Evolutionary conservation across 2,888 invertebrate species (phyloP).

Genomic region (Phengaris alcon): DNA sequence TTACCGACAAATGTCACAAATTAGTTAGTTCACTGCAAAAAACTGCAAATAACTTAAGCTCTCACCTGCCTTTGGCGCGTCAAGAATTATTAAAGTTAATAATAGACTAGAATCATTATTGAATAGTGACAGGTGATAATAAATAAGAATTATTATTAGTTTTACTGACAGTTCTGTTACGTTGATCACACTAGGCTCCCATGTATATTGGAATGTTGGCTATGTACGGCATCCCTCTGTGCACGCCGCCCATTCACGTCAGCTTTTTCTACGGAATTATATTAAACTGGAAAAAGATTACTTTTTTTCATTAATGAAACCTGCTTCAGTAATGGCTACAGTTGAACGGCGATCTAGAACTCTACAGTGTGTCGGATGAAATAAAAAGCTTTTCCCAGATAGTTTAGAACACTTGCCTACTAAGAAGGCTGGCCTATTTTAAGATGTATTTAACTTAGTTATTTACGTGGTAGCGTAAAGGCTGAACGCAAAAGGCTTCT

Average conservation of each 20-base stretch:
- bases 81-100: not conserved
- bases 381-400: not conserved
- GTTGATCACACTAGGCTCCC: slow-evolving; percentile 40
- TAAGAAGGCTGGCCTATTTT: too few species aligned
- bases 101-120: not conserved
- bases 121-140: not conserved
- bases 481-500: too few species aligned
- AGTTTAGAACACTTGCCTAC: not conserved
- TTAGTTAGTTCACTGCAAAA: not conserved
- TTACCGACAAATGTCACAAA: not conserved
- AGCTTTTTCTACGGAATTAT: slow-evolving; percentile 16
- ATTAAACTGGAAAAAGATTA: slow-evolving; percentile 13
- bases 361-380: not conserved
- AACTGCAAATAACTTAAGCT: too few species aligned
- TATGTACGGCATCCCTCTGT: slow-evolving; percentile 50
- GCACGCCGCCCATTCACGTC: slow-evolving; percentile 57
- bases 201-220: slow-evolving; percentile 54
- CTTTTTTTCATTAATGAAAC: slow-evolving; percentile 4
- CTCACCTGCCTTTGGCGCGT: not conserved
- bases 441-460: too few species aligned
- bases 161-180: slow-evolving; percentile 44
- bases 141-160: slow-evolving; percentile 47
- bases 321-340: not conserved
- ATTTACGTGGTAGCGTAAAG: too few species aligned
- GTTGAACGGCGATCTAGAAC: not conserved